Conservation (phyloP, 2,113 vertebrate species). For the Lipophrys pholis region DNA sequence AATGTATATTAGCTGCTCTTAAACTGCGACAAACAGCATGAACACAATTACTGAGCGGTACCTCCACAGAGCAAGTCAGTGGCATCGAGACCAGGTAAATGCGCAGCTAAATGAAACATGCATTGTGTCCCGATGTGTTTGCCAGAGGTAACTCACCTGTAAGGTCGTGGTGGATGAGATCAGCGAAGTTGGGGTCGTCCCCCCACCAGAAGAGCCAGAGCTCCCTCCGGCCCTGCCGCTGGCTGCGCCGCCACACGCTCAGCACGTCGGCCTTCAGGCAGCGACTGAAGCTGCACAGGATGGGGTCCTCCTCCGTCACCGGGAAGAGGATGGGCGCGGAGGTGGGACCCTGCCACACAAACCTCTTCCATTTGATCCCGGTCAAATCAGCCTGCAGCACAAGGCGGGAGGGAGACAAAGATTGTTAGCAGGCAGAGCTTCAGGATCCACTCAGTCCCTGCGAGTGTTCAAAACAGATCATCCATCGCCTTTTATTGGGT, state of each 20-base stretch:
- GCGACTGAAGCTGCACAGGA: constrained; percentile 98
- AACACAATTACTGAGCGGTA: constrained; percentile 1
- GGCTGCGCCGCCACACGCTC: constrained; percentile 95
- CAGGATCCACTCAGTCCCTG: constrained; percentile 59
- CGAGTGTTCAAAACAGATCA: constrained; percentile 54
- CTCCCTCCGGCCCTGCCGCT: constrained; percentile 93
- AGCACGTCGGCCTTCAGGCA: constrained; percentile 96
- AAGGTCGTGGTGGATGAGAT: constrained; percentile 96
- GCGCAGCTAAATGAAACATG: background rate
- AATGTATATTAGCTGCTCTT: constrained; percentile 14
- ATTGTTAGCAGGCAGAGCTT: constrained; percentile 47
- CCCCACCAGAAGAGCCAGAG: constrained; percentile 99
- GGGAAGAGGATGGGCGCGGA: constrained; percentile 97
- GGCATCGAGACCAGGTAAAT: background rate
- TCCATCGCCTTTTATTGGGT: constrained; percentile 69
- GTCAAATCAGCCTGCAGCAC: constrained; percentile 92
- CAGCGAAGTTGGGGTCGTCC: constrained; percentile 94
- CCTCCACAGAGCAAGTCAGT: background rate
- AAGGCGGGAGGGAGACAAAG: background rate
- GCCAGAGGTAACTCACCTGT: constrained; percentile 82
- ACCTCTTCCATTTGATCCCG: constrained; percentile 99
- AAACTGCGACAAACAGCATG: constrained; percentile 1
- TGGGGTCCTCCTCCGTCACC: constrained; percentile 97
- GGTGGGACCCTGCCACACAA: constrained; percentile 95
- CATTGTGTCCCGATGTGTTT: background rate